These are phyloP conservation scores for Ochotona curzoniae DNA, from an alignment of 2,113 vertebrate species.

Conservation along the genomic window DNA sequence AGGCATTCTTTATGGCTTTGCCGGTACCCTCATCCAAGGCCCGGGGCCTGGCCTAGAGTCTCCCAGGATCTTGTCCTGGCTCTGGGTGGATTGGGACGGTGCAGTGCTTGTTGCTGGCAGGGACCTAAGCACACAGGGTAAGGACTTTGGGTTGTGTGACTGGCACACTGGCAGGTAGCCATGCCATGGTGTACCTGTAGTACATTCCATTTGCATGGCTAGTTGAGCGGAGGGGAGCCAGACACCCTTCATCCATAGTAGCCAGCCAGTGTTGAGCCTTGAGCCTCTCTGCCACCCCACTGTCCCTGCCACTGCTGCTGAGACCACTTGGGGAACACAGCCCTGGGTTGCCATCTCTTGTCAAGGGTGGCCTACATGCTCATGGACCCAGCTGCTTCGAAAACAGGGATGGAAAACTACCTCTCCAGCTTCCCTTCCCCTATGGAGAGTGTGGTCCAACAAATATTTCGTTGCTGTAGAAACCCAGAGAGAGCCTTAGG, in stretches of 20 bases:
- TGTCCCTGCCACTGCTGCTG: neutral
- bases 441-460: neutral
- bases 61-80: neutral
- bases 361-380: neutral
- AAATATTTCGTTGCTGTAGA: conserved; percentile 4
- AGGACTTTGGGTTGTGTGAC: neutral
- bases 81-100: neutral
- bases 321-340: neutral
- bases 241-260: neutral
- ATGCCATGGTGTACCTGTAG: no score
- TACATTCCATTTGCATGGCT: neutral
- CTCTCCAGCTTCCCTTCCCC: neutral
- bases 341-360: neutral
- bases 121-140: no score
- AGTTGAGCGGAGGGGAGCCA: neutral
- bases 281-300: neutral
- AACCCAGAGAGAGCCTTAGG: neutral
- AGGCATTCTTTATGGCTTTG: neutral
- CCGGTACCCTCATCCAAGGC: neutral
- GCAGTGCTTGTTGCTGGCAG: neutral
- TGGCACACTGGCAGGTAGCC: neutral
- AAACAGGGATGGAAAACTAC: neutral
- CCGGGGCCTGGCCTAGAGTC: neutral
- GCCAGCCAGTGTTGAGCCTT: neutral
- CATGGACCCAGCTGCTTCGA: neutral